Base-by-base conservation (phyloP, 2,797 vertebrate genomes). In the Myotis myotis region DNA sequence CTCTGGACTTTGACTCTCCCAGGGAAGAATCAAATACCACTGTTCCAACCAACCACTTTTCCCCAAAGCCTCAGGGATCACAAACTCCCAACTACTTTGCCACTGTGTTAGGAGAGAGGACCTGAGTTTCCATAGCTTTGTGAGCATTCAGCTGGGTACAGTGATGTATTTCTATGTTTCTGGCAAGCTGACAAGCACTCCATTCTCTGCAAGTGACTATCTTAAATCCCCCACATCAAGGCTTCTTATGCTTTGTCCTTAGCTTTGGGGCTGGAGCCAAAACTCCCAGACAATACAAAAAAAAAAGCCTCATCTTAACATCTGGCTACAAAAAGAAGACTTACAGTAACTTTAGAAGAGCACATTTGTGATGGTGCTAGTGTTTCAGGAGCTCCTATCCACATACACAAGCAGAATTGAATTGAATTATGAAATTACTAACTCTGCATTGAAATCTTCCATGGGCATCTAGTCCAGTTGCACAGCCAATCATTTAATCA, bases 1-100 rank as follows among this genome's bases (percentile, higher is more conserved):
- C 30, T 38, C 19, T 79, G 60, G 88, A 83, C 47, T 87, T 91
- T 53, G 83, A 94, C 28, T 95, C 36, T 87, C 91, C 80, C 72
- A 62, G 44, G 41, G 71, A 75, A 87, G 62, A 89, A 60, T 78
- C 76, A 53, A 53, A 92, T 74, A 64, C 4, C 13, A 38, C 5
- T 33, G 22, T 38, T 5, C 44, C n/a, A 49, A 51, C 8, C 30
- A 76, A 49, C 68, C 25, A 47, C 38, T 64, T 22, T 22, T 19
- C 13, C 49, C 10, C 38, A 5, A 79, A 85, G n/a, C 20, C 44
- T 6, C 25, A 22, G 12, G 10, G 53, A 51, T 93, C 30, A 15
- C n/a, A 83, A 2, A 85, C 3, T 57, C 10, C 25, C 30, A 64
- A 62, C 25, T 1, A 16, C 55, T 49, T 49, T 64, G 72, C 28